A percentile compares a stretch with the other conserved stretches of the same genome.
Evolutionary conservation across 2,888 invertebrate genomes (phyloP).

Genomic region (Ennomos quercinarius): DNA sequence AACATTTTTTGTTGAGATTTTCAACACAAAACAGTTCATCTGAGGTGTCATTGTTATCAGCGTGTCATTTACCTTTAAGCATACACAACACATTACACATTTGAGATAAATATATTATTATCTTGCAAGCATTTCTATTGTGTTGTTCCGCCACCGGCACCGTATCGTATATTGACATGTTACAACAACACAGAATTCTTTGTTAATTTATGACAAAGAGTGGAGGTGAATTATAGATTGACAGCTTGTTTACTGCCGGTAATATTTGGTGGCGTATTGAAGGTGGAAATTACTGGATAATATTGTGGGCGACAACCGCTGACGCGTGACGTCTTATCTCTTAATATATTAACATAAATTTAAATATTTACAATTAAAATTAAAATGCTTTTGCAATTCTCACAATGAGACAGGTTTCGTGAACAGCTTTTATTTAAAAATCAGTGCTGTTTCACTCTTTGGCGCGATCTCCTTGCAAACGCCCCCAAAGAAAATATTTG

Average conservation of each 20-base stretch:
- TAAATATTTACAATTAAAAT: too few relatives aligned
- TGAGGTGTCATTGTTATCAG: conserved; percentile 32
- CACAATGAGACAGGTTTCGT: too few relatives aligned
- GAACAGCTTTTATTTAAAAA: too few relatives aligned
- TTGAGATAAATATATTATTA: conserved; percentile 7
- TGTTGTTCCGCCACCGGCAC: neutral
- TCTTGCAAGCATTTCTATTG: conserved; percentile 17
- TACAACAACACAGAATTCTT: conserved; percentile 6
- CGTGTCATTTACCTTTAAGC: conserved; percentile 30
- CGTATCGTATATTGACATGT: conserved; percentile 14
- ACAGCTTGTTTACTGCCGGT: conserved; percentile 1
- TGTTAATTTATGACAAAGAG: conserved; percentile 6
- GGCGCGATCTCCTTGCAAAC: too few relatives aligned
- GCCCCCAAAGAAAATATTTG: too few relatives aligned
- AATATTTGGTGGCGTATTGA: too few relatives aligned
- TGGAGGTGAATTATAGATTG: neutral
- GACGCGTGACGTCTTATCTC: too few relatives aligned
- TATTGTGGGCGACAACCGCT: too few relatives aligned
- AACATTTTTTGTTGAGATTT: neutral
- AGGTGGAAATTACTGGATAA: too few relatives aligned
- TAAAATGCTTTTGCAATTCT: too few relatives aligned
- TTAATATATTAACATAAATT: too few relatives aligned
- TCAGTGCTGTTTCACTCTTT: too few relatives aligned
- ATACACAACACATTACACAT: conserved; percentile 3
- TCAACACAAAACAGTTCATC: neutral